Base-by-base conservation (phyloP, 2,113 vertebrate genomes). In the Gadus macrocephalus region DNA sequence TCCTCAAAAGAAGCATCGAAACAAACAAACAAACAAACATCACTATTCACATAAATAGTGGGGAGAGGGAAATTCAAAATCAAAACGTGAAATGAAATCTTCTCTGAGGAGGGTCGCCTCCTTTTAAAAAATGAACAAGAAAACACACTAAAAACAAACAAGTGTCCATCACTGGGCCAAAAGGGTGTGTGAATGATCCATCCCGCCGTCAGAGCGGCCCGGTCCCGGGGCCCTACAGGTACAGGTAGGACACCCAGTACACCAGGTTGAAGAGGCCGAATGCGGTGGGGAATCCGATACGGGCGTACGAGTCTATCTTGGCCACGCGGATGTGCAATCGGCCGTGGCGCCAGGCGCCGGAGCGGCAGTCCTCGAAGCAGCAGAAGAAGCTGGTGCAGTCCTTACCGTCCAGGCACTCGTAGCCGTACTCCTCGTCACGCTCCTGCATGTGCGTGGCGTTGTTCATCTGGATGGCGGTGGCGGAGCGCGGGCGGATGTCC, bases 381-480 rank as follows among this genome's bases (percentile, higher is more conserved):
- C 97, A 99, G 88, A 99, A 99, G 90, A 99, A 99, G 78, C 96
- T 98, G 90, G 97, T 94, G 92, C 97, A 99, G 95, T 99, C 97
- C 90, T 99, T 99, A 74, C 97, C 97, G 5, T 99, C 97, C 5
- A 99, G 94, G 88, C 97, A 99, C 68, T 99, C 97, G 0, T 98
- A 99, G 0, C 97, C 97, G 0, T 97, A 98, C 66, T 99, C 97
- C 79, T 99, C 97, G 71, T 99, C 97, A 35, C 96, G 88, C 89
- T 99, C 96, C 89, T 98, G 96, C 83, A 98, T 94, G 88, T 99
- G 96, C 3, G 96, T 95, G 28, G 97, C 96, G 91, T 99, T 99
- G 93, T 99, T 99, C 97, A 99, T 99, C 92, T 99, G 97, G 84
- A 99, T 98, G 76, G 92, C 92, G 0, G 97, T 98, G 27, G 96